Percentiles rank a stretch among this genome's conserved stretches.
These are phyloP conservation scores for Clarias pachynema DNA, from an alignment of 2,797 vertebrate genomes.

Conservation along the genomic window DNA sequence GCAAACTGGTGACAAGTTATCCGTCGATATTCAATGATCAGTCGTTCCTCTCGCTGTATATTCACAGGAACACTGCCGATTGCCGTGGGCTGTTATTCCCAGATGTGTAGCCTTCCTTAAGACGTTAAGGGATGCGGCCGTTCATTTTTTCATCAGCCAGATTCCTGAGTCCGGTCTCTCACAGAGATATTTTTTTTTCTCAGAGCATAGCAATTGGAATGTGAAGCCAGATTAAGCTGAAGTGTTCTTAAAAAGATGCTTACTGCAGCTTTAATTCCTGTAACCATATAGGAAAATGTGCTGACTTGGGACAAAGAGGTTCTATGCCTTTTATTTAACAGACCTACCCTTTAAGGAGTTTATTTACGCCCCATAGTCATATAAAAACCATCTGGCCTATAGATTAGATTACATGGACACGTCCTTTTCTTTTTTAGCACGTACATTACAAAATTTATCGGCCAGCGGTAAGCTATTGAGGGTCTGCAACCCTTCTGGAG, in stretches of 20 bases:
- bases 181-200: neutral
- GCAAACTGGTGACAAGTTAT: too few relatives aligned
- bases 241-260: constrained; percentile 8
- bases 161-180: neutral
- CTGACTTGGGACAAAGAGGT: neutral
- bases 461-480: constrained; percentile 18
- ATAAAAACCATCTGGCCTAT: constrained; percentile 64
- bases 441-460: constrained; percentile 32
- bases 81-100: too few relatives aligned
- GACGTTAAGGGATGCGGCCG: neutral
- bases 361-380: constrained; percentile 58
- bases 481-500: neutral
- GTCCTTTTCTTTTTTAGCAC: constrained; percentile 51
- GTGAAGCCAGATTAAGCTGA: neutral
- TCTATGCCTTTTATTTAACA: neutral
- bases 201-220: neutral
- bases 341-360: constrained; percentile 56
- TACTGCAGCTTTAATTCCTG: constrained; percentile 31
- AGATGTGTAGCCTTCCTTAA: too few relatives aligned
- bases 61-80: too few relatives aligned
- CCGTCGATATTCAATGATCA: too few relatives aligned
- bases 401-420: constrained; percentile 60
- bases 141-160: neutral
- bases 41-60: too few relatives aligned
- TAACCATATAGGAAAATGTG: neutral